These are phyloP conservation scores for Tethea ocularis DNA, from an alignment of 2,888 invertebrate genomes.

Conservation along the genomic window DNA sequence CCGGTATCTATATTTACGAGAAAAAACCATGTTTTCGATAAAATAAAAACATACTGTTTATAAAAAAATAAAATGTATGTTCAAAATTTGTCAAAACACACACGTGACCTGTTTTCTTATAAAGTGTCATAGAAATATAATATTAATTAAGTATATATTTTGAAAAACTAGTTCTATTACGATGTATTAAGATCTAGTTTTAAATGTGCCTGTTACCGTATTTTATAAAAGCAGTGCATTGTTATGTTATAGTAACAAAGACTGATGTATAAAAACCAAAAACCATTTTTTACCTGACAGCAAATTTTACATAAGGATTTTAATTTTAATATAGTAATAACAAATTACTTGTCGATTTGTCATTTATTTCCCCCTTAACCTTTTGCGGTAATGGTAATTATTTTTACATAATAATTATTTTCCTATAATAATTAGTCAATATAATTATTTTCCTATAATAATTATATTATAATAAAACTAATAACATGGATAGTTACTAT, in stretches of 20 bases:
- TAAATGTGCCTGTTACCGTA: background rate
- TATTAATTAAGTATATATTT: background rate
- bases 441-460: too few species aligned
- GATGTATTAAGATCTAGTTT: background rate
- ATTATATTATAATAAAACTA: background rate
- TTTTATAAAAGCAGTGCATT: background rate
- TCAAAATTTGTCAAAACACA: background rate
- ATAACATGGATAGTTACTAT: background rate
- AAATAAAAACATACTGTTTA: background rate
- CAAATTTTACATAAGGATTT: background rate
- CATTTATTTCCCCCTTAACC: background rate
- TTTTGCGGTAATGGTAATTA: background rate
- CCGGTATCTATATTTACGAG: background rate
- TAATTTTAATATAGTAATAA: background rate
- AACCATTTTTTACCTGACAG: background rate
- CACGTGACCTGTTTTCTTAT: background rate
- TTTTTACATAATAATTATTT: background rate
- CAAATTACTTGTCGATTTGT: background rate
- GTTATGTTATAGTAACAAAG: conserved; percentile 3
- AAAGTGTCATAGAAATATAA: background rate
- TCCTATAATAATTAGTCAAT: too few species aligned
- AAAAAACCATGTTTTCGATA: background rate
- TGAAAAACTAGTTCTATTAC: background rate
- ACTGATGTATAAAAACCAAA: background rate
- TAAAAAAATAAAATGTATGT: background rate